phyloP scores from a whole-genome alignment of 2,888 invertebrate species.

The Cosmopolites sordidus region DNA sequence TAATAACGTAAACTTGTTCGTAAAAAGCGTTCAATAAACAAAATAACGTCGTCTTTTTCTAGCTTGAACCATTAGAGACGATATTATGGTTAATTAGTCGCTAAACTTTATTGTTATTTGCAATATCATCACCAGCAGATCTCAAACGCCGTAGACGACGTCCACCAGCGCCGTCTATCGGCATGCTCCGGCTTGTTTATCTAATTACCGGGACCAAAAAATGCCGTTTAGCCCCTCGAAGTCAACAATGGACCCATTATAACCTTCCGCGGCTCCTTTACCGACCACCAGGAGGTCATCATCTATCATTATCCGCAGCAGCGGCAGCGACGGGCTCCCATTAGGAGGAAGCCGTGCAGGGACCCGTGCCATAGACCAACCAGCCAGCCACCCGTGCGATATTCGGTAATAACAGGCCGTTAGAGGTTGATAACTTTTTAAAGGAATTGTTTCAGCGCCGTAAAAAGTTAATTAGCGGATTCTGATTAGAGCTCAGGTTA shows the following conservation, averaged over 20 bases:
- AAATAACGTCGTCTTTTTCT: no score
- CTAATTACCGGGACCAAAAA: slow-evolving; percentile 13
- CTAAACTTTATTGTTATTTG: no score
- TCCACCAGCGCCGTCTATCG: neutral
- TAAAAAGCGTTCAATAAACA: no score
- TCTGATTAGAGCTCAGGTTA: neutral
- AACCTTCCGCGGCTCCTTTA: slow-evolving; percentile 17
- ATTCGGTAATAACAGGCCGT: slow-evolving; percentile 20
- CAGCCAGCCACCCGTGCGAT: slow-evolving; percentile 23
- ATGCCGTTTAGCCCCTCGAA: neutral
- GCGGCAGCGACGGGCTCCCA: slow-evolving; percentile 16
- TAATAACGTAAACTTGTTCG: no score
- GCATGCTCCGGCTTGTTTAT: slow-evolving; percentile 4
- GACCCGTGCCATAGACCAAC: slow-evolving; percentile 14
- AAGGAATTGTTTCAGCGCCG: slow-evolving; percentile 2
- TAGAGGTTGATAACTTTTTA: slow-evolving; percentile 19
- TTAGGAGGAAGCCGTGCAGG: slow-evolving; percentile 22
- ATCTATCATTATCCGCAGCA: slow-evolving; percentile 17
- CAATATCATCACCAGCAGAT: no score
- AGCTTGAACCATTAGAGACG: no score
- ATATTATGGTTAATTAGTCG: no score
- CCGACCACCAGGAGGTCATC: slow-evolving; percentile 18
- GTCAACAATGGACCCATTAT: slow-evolving; percentile 19
- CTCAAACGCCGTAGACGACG: neutral
- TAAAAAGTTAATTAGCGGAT: slow-evolving; percentile 3